Evolutionary conservation across 2,113 vertebrate species (phyloP).

Genomic region (Phoxinus phoxinus): DNA sequence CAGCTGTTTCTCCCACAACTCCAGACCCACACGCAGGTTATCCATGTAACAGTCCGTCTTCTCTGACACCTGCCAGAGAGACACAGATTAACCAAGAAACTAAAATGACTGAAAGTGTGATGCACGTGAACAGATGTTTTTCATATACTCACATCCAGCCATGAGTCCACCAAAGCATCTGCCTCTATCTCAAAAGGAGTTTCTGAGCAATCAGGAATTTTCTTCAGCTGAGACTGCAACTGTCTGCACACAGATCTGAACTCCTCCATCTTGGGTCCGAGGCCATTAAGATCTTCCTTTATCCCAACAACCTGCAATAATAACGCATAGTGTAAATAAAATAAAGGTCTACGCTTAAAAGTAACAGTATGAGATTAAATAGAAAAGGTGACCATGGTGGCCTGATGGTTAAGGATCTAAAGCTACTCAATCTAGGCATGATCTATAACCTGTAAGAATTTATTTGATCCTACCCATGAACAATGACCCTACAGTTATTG

Average conservation of each 20-base stretch:
- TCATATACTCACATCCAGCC: slow-evolving; percentile 87
- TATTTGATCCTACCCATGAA: not conserved
- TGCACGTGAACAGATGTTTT: not conserved
- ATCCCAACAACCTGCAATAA: slow-evolving; percentile 78
- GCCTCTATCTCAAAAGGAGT: slow-evolving; percentile 87
- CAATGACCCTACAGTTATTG: too few species aligned
- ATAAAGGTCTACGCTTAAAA: too few species aligned
- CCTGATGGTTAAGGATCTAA: not conserved
- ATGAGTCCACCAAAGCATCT: slow-evolving; percentile 88
- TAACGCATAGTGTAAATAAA: too few species aligned
- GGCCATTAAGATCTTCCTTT: slow-evolving; percentile 84
- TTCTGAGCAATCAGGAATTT: slow-evolving; percentile 87
- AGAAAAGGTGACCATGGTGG: not conserved
- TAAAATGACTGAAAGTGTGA: not conserved
- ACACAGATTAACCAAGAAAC: not conserved
- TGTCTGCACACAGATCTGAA: slow-evolving; percentile 87
- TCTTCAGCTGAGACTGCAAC: slow-evolving; percentile 89
- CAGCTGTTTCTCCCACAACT: slow-evolving; percentile 92
- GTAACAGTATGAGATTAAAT: not conserved
- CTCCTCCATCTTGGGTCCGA: slow-evolving; percentile 82
- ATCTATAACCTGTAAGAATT: not conserved
- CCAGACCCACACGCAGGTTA: slow-evolving; percentile 84
- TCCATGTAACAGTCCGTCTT: slow-evolving; percentile 87
- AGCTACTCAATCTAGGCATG: not conserved
- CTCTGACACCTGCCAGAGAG: slow-evolving; percentile 85